These are phyloP conservation scores for Electrona antarctica DNA, from an alignment of 2,113 vertebrate species.

Conservation along the genomic window DNA sequence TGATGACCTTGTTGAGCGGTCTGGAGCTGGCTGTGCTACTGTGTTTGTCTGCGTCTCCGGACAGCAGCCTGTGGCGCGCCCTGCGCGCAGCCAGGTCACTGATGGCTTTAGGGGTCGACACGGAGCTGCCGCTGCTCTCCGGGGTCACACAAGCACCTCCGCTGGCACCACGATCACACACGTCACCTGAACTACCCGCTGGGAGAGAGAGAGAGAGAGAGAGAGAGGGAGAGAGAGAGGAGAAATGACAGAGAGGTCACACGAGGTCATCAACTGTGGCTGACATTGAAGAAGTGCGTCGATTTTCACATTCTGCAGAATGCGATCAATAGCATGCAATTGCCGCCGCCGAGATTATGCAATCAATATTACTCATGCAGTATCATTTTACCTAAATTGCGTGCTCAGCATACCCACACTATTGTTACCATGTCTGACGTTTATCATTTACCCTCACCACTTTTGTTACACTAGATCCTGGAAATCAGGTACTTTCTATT, in stretches of 20 bases:
- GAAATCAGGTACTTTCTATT: too few species aligned
- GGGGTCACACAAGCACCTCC: conserved; percentile 45
- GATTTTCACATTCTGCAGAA: too few species aligned
- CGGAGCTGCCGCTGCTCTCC: conserved; percentile 80
- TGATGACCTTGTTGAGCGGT: conserved; percentile 97
- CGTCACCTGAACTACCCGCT: conserved; percentile 83
- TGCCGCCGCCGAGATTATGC: too few species aligned
- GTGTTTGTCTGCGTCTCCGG: conserved; percentile 92
- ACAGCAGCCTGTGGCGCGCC: conserved; percentile 93
- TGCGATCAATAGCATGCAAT: too few species aligned
- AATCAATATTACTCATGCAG: too few species aligned
- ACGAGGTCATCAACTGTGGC: neutral
- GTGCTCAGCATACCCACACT: too few species aligned
- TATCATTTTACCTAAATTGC: too few species aligned
- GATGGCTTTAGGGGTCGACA: conserved; percentile 90
- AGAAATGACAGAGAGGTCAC: neutral
- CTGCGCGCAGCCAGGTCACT: conserved; percentile 93
- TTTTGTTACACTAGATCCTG: too few species aligned
- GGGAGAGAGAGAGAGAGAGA: conserved; percentile 60
- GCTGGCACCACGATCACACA: conserved; percentile 68
- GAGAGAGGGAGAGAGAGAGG: neutral
- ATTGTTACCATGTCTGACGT: too few species aligned
- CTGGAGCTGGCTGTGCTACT: conserved; percentile 74
- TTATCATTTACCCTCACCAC: too few species aligned
- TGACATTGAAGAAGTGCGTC: too few species aligned